Conservation (phyloP, 2,888 invertebrate genomes). For the Carterocephalus palaemon region DNA sequence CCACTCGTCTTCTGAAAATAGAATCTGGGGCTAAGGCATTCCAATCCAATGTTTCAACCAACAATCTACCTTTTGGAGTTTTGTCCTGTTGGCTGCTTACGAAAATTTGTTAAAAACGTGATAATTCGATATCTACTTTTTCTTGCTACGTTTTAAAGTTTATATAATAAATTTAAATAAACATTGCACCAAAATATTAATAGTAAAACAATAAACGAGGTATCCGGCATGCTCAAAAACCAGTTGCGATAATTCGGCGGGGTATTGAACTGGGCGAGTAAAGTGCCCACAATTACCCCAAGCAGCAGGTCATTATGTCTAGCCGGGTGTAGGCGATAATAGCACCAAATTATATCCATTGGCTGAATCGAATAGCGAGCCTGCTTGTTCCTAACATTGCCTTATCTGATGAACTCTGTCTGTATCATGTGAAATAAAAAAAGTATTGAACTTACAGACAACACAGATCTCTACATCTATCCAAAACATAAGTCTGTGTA, state of each 20-base stretch:
- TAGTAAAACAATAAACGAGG: too few relatives aligned
- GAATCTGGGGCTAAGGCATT: too few relatives aligned
- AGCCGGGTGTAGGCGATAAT: slow-evolving; percentile 6
- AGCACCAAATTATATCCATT: slow-evolving; percentile 18
- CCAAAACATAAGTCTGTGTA: too few relatives aligned
- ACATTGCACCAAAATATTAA: too few relatives aligned
- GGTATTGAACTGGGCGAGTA: slow-evolving; percentile 38
- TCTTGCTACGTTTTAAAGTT: too few relatives aligned
- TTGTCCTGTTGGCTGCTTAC: too few relatives aligned
- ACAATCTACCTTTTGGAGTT: too few relatives aligned
- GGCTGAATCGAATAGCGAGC: slow-evolving; percentile 1
- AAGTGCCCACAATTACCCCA: slow-evolving; percentile 33
- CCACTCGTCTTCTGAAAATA: background rate
- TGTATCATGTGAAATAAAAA: background rate
- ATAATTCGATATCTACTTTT: too few relatives aligned
- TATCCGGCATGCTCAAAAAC: too few relatives aligned
- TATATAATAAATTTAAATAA: too few relatives aligned
- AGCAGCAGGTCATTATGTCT: slow-evolving; percentile 36
- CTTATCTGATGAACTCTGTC: slow-evolving; percentile 9
- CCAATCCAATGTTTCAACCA: too few relatives aligned
- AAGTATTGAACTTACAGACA: background rate
- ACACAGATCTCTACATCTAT: too few relatives aligned
- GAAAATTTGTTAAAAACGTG: background rate
- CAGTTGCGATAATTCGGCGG: slow-evolving; percentile 27
- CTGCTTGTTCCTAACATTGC: background rate